Evolutionary conservation across 1,140 invertebrate genomes (phyloP).

Genomic region (silkworm (Bombyx mori)): ASM3026992v2 NC_085107.1:7968001-7968500

Average conservation of each 20-base stretch:
- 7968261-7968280: constrained; percentile 94
- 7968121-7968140: not conserved
- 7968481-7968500: not conserved
- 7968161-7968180: constrained; percentile 80
- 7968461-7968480: not conserved
- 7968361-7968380: constrained; percentile 91
- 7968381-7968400: constrained; percentile 87
- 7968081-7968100: constrained; percentile 75
- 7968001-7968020: constrained; percentile 89
- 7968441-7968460: constrained; percentile 2
- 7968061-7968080: constrained; percentile 85
- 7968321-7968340: constrained; percentile 79
- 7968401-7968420: constrained; percentile 77
- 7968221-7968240: constrained; percentile 76
- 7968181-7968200: constrained; percentile 88
- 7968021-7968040: constrained; percentile 91
- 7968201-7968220: constrained; percentile 82
- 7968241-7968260: constrained; percentile 86
- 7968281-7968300: constrained; percentile 88
- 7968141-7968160: not conserved
- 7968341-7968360: constrained; percentile 92
- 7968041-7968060: constrained; percentile 94
- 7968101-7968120: not conserved
- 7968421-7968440: constrained; percentile 1
- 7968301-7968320: constrained; percentile 81